Evolutionary conservation across 2,797 vertebrate genomes (phyloP), one percentile per base, ranked within the genome.

Genomic region (Diplodus puntazzo): DNA sequence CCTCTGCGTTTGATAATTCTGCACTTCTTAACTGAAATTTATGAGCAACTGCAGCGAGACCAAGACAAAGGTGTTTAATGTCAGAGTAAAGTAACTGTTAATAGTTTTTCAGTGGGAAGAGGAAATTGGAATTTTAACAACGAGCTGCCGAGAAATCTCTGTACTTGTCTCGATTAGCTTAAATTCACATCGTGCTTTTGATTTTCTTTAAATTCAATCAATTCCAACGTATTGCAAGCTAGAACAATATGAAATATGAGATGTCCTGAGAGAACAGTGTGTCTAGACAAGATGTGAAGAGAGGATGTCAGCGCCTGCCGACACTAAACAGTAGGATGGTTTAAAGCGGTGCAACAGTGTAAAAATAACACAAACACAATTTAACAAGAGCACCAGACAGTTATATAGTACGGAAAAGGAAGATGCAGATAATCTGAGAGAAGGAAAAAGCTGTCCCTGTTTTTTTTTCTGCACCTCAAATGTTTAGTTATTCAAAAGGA

Each of bases 401-500:
- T 62, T n/a, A 27, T 17, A 18, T 1, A 30, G 42, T n/a, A 58
- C 10, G 21, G 62, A 42, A 45, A 45, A 53, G 16, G 34, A 3
- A 1, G 42, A 20, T n/a, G 13, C n/a, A n/a, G 23, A 25, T 30
- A 20, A 66, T 11, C 39, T 39, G 0, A 59, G 18, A 12, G 13
- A 21, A 30, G 16, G 18, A 54, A 1, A 54, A 43, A 64, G 17
- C 11, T 30, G 25, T 27, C 30, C 4, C 13, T 42, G 42, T 49
- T n/a, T 39, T 27, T 27, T 11, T 17, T 46, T n/a, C n/a, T 48
- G 27, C 54, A 39, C 25, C 5, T 17, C 58, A 57, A 6, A 53
- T 49, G 34, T 34, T 66, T 42, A 45, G 39, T 59, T 61, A 27
- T 34, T 69, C 48, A 55, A 64, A 67, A 61, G 21, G 21, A 55